Evolutionary conservation across 2,888 invertebrate genomes (phyloP), one percentile per base, ranked within the genome.

Genomic region (Macrosiphum euphorbiae): DNA sequence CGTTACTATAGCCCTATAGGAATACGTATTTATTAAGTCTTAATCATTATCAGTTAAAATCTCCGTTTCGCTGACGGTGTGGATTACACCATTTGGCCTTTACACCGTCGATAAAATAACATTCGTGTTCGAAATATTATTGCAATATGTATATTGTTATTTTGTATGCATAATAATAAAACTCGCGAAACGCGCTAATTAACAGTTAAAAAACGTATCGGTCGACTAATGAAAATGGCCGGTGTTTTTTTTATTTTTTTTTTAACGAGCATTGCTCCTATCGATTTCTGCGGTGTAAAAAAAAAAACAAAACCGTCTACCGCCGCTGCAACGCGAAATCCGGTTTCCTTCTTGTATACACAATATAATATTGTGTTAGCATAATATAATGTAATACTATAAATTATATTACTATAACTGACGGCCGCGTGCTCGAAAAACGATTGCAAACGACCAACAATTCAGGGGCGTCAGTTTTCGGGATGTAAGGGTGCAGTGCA

Each of bases 151-250:
- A 67, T 67, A 67, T 67, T n/a, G n/a, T n/a, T 44, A 44, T 44
- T 4, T 67, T n/a, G 67, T 67, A 13, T 61, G 4, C 20, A n/a
- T 78, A 35, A 78, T 78, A 78, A 85, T 10, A 44, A 44, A 44
- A 47, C 26, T 44, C 20, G 24, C 10, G 24, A 85, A 85, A 85
- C 85, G 44, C 85, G 1, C 44, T 85, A 47, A 85, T 85, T 44
- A 85, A 85, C 44, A 41, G 85, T 85, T 85, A 85, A 44, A 85
- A 85, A 85, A 28, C 61, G 61, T 28, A 85, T 85, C 10, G 85
- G 44, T 85, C 4, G 26, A 26, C 44, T 85, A 85, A 85, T 44
- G 26, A 85, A 85, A 44, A 85, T 44, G 10, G 8, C 10, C 11
- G 28, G n/a, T 4, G 3, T 78, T 35, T 7, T 11, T 67, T 67